These are phyloP conservation scores for Apomyelois bistriatella DNA, from an alignment of 2,888 invertebrate genomes.

Conservation along the genomic window DNA sequence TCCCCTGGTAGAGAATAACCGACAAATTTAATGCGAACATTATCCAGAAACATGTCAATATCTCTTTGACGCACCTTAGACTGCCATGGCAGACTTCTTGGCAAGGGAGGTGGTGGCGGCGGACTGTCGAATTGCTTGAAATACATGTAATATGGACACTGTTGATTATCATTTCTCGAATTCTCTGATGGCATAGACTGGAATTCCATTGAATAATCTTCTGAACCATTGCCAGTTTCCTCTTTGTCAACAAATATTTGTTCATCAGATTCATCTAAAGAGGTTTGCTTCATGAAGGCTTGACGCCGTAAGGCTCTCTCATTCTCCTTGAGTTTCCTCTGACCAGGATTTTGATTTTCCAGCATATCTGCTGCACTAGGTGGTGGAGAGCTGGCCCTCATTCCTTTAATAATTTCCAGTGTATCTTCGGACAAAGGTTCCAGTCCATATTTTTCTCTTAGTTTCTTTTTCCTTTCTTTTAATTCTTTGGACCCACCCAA, in stretches of 20 bases:
- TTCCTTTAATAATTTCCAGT: conserved; percentile 93
- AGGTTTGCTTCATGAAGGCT: conserved; percentile 95
- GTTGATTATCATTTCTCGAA: conserved; percentile 57
- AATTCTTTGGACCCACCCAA: conserved; percentile 94
- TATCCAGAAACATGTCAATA: conserved; percentile 94
- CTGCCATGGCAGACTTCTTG: conserved; percentile 92
- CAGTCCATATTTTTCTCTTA: conserved; percentile 85
- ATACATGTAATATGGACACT: conserved; percentile 66
- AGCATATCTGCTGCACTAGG: conserved; percentile 94
- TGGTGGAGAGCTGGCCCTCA: conserved; percentile 97
- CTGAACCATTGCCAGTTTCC: conserved; percentile 80
- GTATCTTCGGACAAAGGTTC: conserved; percentile 94
- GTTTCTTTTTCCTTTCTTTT: conserved; percentile 86
- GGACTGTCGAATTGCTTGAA: conserved; percentile 70
- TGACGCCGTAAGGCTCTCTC: conserved; percentile 85
- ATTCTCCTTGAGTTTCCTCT: conserved; percentile 75
- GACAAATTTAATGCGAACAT: conserved; percentile 96
- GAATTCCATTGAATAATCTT: conserved; percentile 81
- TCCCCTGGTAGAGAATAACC: conserved; percentile 95
- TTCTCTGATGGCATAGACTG: conserved; percentile 72
- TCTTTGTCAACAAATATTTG: conserved; percentile 87
- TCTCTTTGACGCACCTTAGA: conserved; percentile 97
- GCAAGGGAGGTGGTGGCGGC: conserved; percentile 68
- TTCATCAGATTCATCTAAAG: conserved; percentile 89
- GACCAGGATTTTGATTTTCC: conserved; percentile 90